phyloP scores from a whole-genome alignment of 2,888 invertebrate genomes.

The Melolontha melolontha region DNA sequence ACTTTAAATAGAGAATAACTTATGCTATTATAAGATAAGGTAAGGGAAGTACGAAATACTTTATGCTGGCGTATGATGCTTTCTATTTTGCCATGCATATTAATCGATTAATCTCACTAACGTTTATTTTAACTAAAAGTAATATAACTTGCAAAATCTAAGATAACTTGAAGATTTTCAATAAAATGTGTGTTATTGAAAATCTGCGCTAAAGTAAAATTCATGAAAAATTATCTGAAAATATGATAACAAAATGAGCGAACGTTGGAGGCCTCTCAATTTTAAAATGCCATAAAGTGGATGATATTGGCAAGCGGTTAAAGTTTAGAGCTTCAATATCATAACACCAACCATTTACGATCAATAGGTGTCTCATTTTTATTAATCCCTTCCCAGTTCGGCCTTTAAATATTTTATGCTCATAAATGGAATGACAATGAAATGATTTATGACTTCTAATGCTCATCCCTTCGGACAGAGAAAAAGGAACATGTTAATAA shows the following conservation, averaged over 20 bases:
- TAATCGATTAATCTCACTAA: too few species aligned
- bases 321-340: conserved; percentile 31
- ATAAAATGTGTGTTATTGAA: too few species aligned
- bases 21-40: too few species aligned
- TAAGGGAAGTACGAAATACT: too few species aligned
- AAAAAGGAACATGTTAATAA: conserved; percentile 9
- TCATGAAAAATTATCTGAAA: neutral
- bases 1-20: too few species aligned
- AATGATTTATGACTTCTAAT: conserved; percentile 34
- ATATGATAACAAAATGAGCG: conserved; percentile 13
- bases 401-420: conserved; percentile 30
- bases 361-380: conserved; percentile 35
- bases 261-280: conserved; percentile 25
- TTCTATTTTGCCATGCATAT: too few species aligned
- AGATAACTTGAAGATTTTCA: too few species aligned
- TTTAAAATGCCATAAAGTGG: conserved; percentile 31
- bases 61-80: too few species aligned
- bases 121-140: too few species aligned
- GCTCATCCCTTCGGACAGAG: conserved; percentile 14
- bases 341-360: conserved; percentile 28
- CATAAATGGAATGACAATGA: conserved; percentile 25
- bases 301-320: conserved; percentile 32
- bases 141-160: too few species aligned
- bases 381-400: conserved; percentile 20
- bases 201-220: too few species aligned